Conservation (phyloP, 2,888 invertebrate species). For the Leptarthrus brevirostris region DNA sequence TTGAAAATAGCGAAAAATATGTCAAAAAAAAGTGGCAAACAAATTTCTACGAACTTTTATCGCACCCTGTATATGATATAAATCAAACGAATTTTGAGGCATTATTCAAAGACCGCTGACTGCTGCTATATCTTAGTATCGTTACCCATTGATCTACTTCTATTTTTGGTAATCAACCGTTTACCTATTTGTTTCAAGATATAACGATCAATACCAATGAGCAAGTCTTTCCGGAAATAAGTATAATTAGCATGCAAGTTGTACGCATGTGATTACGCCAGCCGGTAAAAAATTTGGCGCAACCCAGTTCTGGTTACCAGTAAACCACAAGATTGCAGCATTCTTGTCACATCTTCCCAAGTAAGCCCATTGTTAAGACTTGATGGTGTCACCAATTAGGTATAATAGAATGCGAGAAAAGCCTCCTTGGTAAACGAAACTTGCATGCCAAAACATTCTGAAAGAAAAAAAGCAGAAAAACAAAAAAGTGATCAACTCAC, state of each 20-base stretch:
- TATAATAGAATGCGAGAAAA: conserved; percentile 27
- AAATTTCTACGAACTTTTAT: too few species aligned
- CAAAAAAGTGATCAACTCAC: conserved; percentile 55
- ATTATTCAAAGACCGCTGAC: too few species aligned
- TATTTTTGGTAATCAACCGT: too few species aligned
- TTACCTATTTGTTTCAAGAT: too few species aligned
- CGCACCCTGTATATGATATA: too few species aligned
- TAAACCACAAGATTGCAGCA: background rate
- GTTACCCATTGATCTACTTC: too few species aligned
- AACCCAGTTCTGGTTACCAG: conserved; percentile 8
- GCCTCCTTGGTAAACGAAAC: background rate
- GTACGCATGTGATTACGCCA: conserved; percentile 15
- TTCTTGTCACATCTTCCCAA: conserved; percentile 17
- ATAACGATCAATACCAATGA: too few species aligned
- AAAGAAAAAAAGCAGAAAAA: background rate
- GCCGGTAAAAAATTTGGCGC: conserved; percentile 8
- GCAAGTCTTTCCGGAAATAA: background rate
- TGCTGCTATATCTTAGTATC: too few species aligned
- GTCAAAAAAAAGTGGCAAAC: too few species aligned
- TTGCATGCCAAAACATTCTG: background rate
- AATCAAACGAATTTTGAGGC: too few species aligned
- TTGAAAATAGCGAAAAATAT: too few species aligned
- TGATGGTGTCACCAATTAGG: background rate
- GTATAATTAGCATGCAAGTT: conserved; percentile 8
- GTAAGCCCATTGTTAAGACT: conserved; percentile 15